These are phyloP conservation scores for Nephrocerus scutellatus DNA, from an alignment of 2,888 invertebrate species.

Conservation along the genomic window DNA sequence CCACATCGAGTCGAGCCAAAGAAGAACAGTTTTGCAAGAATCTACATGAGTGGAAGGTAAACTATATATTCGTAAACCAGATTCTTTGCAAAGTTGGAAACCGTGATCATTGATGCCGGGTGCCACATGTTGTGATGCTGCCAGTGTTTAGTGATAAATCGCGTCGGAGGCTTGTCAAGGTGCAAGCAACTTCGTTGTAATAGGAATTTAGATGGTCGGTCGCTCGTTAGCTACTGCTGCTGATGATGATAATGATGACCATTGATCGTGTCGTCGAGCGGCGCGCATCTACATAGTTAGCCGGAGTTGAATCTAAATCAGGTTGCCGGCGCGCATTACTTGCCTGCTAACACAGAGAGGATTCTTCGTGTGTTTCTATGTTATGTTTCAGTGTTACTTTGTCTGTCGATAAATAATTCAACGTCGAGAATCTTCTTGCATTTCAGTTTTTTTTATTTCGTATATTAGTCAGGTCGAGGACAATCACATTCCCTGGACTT, in stretches of 20 bases:
- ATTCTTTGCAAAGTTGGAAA: too few relatives aligned
- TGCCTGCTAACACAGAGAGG: slow-evolving; percentile 5
- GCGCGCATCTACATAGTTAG: too few relatives aligned
- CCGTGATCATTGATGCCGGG: too few relatives aligned
- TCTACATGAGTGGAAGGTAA: too few relatives aligned
- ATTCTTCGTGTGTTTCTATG: neutral
- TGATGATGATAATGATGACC: slow-evolving; percentile 17
- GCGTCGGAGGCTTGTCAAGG: slow-evolving; percentile 36
- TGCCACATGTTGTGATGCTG: too few relatives aligned
- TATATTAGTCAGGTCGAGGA: too few relatives aligned
- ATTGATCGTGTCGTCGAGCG: slow-evolving; percentile 24
- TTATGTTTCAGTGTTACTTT: too few relatives aligned
- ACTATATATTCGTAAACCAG: too few relatives aligned
- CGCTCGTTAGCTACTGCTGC: neutral
- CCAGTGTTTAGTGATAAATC: too few relatives aligned
- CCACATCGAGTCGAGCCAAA: too few relatives aligned
- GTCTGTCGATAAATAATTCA: slow-evolving; percentile 41
- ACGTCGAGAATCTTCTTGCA: slow-evolving; percentile 29
- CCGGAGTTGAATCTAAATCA: slow-evolving; percentile 13
- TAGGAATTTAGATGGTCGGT: slow-evolving; percentile 12
- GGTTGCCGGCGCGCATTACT: neutral
- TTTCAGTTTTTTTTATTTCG: slow-evolving; percentile 21
- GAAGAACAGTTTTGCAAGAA: too few relatives aligned
- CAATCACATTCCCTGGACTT: too few relatives aligned
- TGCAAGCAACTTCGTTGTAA: slow-evolving; percentile 10